Evolutionary conservation across 2,797 vertebrate genomes (phyloP).

Genomic region (Huso huso): DNA sequence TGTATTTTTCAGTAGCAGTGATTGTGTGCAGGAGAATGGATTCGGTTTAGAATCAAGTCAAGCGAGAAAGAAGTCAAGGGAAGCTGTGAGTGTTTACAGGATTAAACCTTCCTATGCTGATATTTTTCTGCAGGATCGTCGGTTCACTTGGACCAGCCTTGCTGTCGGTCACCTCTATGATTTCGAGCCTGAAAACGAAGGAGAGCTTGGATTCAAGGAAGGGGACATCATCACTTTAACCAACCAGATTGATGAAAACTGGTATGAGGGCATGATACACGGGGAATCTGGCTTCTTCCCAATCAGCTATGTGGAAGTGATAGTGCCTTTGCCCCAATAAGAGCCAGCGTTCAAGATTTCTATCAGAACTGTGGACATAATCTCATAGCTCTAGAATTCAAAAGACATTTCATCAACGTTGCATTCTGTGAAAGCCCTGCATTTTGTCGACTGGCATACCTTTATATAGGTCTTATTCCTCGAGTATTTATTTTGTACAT

Average conservation of each 20-base stretch:
- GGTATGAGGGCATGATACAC: slow-evolving; percentile 87
- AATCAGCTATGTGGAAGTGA: slow-evolving; percentile 89
- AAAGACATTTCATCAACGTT: slow-evolving; percentile 40
- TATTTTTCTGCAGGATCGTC: slow-evolving; percentile 56
- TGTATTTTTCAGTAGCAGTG: background rate
- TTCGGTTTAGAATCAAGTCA: too few relatives aligned
- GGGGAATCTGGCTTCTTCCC: slow-evolving; percentile 94
- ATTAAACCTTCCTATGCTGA: background rate
- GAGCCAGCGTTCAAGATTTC: slow-evolving; percentile 10
- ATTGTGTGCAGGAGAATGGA: background rate
- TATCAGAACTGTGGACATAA: slow-evolving; percentile 29
- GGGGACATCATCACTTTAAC: slow-evolving; percentile 89
- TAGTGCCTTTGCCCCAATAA: slow-evolving; percentile 83
- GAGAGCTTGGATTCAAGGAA: slow-evolving; percentile 92
- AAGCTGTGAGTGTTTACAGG: too few relatives aligned
- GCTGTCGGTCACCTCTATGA: slow-evolving; percentile 86
- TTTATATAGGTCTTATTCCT: slow-evolving; percentile 55
- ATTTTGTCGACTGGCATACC: slow-evolving; percentile 49
- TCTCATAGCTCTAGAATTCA: slow-evolving; percentile 42
- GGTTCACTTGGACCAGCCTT: slow-evolving; percentile 75
- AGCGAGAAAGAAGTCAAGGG: too few relatives aligned
- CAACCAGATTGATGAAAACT: slow-evolving; percentile 94
- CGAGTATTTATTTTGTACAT: slow-evolving; percentile 70
- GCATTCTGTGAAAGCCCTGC: slow-evolving; percentile 55
- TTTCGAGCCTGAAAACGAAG: slow-evolving; percentile 89